Percentiles rank a stretch among this genome's conserved stretches.
These are phyloP conservation scores for Pocillopora damicornis DNA, from an alignment of 64 coral and sea anemone species.

Conservation along the genomic window DNA sequence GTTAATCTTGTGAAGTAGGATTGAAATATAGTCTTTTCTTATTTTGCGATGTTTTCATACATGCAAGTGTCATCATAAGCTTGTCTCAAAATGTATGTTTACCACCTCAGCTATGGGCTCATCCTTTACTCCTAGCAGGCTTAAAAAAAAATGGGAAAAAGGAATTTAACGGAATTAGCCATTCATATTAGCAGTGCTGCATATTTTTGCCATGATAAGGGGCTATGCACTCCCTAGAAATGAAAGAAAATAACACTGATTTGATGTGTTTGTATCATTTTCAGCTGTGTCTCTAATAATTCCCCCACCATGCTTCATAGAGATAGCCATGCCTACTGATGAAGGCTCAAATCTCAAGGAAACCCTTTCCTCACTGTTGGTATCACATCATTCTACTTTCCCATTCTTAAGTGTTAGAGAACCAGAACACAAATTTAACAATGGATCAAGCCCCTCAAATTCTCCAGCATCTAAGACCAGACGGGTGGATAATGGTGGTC, in stretches of 20 bases:
- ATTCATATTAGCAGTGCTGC: too few relatives aligned
- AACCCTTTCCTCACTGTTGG: conserved; percentile 50
- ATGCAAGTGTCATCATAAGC: too few relatives aligned
- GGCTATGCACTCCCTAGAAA: background rate
- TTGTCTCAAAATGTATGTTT: too few relatives aligned
- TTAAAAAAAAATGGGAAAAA: too few relatives aligned
- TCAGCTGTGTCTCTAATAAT: conserved; percentile 62
- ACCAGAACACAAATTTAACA: conserved; percentile 54
- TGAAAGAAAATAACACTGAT: background rate
- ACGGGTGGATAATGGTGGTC: conserved; percentile 37
- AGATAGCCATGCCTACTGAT: conserved; percentile 40
- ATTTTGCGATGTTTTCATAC: too few relatives aligned
- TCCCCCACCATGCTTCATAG: conserved; percentile 66
- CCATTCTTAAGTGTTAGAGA: conserved; percentile 69
- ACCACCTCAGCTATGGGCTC: too few relatives aligned
- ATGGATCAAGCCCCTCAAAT: conserved; percentile 48
- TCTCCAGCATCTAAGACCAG: conserved; percentile 57
- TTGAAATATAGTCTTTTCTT: too few relatives aligned
- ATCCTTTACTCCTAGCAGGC: too few relatives aligned
- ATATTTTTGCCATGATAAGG: background rate
- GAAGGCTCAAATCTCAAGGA: conserved; percentile 48
- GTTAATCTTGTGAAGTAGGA: too few relatives aligned
- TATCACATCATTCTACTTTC: conserved; percentile 64
- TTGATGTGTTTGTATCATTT: background rate
- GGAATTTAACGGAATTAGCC: too few relatives aligned